These are phyloP conservation scores for Gallinago paraguaiae DNA, from an alignment of 2,113 vertebrate genomes.

Conservation along the genomic window DNA sequence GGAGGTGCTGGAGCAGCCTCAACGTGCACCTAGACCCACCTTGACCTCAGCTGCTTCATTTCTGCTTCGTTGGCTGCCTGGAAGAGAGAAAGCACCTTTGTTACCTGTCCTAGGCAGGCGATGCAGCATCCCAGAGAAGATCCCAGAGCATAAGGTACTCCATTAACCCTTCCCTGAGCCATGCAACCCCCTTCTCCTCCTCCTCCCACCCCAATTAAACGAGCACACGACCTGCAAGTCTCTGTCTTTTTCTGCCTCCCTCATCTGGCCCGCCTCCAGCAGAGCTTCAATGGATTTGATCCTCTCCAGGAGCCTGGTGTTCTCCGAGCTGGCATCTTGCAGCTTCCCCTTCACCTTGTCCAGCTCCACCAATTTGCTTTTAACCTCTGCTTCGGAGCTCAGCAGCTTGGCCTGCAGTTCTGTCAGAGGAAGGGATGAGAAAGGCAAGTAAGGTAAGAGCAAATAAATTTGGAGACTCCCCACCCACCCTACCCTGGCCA, in stretches of 20 bases:
- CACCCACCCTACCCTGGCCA: background rate
- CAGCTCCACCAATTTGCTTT: conserved; percentile 78
- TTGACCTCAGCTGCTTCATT: conserved; percentile 76
- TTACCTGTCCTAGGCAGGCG: background rate
- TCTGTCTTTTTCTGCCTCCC: conserved; percentile 68
- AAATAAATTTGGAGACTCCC: background rate
- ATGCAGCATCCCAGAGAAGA: background rate
- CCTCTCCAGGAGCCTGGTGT: conserved; percentile 80
- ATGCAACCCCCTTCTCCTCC: background rate
- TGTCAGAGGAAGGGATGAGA: conserved; percentile 40
- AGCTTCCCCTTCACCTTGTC: conserved; percentile 78
- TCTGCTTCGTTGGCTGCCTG: conserved; percentile 76
- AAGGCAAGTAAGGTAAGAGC: background rate
- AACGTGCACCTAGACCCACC: conserved; percentile 66
- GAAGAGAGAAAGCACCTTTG: conserved; percentile 16
- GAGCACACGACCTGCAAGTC: conserved; percentile 69
- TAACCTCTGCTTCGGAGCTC: conserved; percentile 78
- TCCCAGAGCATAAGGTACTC: background rate
- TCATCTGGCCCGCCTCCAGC: conserved; percentile 83
- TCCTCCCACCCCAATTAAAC: background rate
- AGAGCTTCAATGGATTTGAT: conserved; percentile 84
- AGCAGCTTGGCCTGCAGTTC: conserved; percentile 81
- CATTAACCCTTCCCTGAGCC: background rate
- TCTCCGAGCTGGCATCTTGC: conserved; percentile 77
- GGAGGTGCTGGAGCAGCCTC: background rate